phyloP scores from a whole-genome alignment of 1,140 invertebrate species.

The Macrobrachium nipponense region DNA sequence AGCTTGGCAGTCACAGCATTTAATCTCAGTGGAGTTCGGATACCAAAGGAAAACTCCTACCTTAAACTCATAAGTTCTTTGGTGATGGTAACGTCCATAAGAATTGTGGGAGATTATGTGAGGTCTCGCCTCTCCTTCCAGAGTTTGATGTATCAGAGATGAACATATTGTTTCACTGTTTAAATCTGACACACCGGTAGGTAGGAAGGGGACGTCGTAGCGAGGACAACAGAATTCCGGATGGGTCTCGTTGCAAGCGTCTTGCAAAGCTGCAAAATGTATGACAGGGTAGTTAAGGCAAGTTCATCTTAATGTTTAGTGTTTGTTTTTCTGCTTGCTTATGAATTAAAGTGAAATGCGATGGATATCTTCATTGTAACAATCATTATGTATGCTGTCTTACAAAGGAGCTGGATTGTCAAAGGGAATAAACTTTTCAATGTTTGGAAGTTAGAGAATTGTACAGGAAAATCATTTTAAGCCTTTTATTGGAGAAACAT shows the following conservation, averaged over 20 bases:
- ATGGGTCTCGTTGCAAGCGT: not conserved
- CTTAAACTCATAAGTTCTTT: not conserved
- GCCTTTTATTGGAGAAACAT: too few species aligned
- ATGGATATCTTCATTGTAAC: too few species aligned
- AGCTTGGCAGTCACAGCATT: too few species aligned
- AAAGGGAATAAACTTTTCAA: too few species aligned
- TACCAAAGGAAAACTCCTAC: not conserved
- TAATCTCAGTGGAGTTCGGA: not conserved
- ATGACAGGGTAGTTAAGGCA: not conserved
- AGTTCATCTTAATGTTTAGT: too few species aligned
- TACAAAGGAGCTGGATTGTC: too few species aligned
- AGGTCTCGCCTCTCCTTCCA: not conserved
- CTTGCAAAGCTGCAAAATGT: not conserved
- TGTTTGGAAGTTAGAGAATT: too few species aligned
- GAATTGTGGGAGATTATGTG: slow-evolving; percentile 14
- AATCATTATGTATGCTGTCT: too few species aligned
- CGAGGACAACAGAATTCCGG: slow-evolving; percentile 12
- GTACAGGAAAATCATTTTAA: too few species aligned
- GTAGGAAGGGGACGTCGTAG: not conserved
- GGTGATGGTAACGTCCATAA: slow-evolving; percentile 8
- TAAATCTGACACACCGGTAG: not conserved
- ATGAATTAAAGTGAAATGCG: too few species aligned
- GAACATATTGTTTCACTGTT: slow-evolving; percentile 15
- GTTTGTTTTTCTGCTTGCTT: too few species aligned
- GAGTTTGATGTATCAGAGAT: not conserved